phyloP scores from a whole-genome alignment of 2,113 vertebrate species.

The Coptodon rendalli region DNA sequence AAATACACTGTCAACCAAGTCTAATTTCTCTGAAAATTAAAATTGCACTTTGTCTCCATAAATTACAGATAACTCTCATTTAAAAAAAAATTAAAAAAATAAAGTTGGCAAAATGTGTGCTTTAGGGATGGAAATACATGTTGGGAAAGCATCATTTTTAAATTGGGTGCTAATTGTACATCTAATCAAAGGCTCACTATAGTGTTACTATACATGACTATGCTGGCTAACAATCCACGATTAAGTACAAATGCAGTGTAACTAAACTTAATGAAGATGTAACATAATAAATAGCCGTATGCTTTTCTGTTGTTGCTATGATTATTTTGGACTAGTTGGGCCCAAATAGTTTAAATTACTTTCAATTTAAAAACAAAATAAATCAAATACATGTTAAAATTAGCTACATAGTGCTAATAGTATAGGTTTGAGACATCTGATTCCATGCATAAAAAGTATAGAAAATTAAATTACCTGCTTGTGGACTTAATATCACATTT shows the following conservation, averaged over 20 bases:
- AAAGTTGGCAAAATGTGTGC: background rate
- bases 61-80: background rate
- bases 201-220: background rate
- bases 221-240: background rate
- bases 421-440: background rate
- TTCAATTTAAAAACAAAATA: background rate
- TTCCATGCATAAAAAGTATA: background rate
- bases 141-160: background rate
- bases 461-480: conserved; percentile 74
- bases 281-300: background rate
- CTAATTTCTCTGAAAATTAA: background rate
- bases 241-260: background rate
- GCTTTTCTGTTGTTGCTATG: background rate
- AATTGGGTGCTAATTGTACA: background rate
- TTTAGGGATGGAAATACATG: background rate
- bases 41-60: background rate
- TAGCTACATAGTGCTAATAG: background rate
- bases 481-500: conserved; percentile 81
- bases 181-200: background rate
- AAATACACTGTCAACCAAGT: background rate
- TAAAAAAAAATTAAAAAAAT: background rate
- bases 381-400: background rate
- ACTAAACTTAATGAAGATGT: background rate
- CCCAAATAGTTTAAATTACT: background rate
- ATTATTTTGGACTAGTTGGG: background rate